Evolutionary conservation across 35 echinoderm and acorn worm genomes (phyloP).

Genomic region (Apostichopus japonicus): DNA sequence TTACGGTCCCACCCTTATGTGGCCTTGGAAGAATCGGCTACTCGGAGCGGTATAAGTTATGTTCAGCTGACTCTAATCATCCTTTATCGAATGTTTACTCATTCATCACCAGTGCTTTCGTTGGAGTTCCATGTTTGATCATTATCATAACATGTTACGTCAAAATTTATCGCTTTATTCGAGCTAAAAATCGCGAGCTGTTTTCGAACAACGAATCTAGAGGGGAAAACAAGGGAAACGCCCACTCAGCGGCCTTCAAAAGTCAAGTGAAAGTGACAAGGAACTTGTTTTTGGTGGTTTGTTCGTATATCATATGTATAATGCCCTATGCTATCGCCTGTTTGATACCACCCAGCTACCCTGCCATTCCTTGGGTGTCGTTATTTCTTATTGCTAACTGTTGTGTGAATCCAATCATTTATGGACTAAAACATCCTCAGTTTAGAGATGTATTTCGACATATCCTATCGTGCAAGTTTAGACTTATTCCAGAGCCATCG

Average conservation of each 20-base stretch:
- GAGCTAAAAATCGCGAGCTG: neutral
- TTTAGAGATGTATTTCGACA: constrained; percentile 6
- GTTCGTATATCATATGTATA: constrained; percentile 15
- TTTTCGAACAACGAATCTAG: neutral
- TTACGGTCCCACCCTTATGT: constrained; percentile 4
- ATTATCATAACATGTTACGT: constrained; percentile 74
- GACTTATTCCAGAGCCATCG: constrained; percentile 6
- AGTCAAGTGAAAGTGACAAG: constrained; percentile 10
- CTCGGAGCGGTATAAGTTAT: constrained; percentile 69
- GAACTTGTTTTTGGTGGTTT: constrained; percentile 5
- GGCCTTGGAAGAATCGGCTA: constrained; percentile 72
- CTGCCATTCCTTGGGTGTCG: neutral
- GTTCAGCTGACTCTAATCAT: constrained; percentile 46
- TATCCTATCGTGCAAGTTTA: constrained; percentile 14
- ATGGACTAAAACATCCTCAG: constrained; percentile 45
- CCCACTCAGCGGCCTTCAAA: constrained; percentile 7
- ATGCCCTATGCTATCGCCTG: neutral
- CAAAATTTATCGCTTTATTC: constrained; percentile 57
- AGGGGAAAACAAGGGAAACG: too few species aligned
- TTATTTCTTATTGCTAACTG: constrained; percentile 44
- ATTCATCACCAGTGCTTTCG: constrained; percentile 51
- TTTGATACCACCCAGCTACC: neutral
- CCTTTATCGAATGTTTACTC: constrained; percentile 50
- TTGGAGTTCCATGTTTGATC: constrained; percentile 61
- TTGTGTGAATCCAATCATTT: constrained; percentile 70